phyloP scores from a whole-genome alignment of 2,888 invertebrate species.

The Agonopterix alstromeriana region DNA sequence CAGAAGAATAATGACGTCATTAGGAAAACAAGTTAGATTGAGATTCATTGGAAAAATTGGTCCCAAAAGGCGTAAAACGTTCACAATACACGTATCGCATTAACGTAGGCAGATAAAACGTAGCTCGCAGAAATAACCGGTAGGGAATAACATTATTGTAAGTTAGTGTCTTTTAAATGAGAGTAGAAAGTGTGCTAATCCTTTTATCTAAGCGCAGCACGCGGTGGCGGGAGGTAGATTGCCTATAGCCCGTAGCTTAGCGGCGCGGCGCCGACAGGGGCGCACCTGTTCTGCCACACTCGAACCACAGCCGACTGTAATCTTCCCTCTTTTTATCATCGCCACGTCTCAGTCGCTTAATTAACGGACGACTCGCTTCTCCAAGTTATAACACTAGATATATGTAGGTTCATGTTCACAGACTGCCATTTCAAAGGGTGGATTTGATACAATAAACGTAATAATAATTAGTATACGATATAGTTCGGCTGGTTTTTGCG shows the following conservation, averaged over 20 bases:
- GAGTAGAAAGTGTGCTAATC: constrained; percentile 55
- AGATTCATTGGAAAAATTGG: constrained; percentile 5
- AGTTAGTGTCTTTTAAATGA: constrained; percentile 27
- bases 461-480: background rate
- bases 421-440: no score
- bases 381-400: constrained; percentile 15
- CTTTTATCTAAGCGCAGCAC: constrained; percentile 63
- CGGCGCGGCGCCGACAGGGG: constrained; percentile 13
- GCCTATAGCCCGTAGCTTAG: constrained; percentile 12
- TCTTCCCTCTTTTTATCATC: constrained; percentile 47
- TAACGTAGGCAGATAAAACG: background rate
- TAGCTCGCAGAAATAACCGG: background rate
- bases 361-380: constrained; percentile 38
- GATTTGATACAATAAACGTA: no score
- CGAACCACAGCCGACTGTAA: constrained; percentile 34
- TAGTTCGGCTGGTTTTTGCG: background rate
- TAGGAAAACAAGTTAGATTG: constrained; percentile 7
- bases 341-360: constrained; percentile 40
- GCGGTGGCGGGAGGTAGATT: constrained; percentile 35
- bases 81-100: background rate
- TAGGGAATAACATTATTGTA: constrained; percentile 6
- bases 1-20: constrained; percentile 7
- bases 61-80: constrained; percentile 3
- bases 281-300: constrained; percentile 49
- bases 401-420: no score